Percentiles rank a stretch among this genome's conserved stretches.
Evolutionary conservation across 2,113 vertebrate genomes (phyloP).

Genomic region (Seriola quinqueradiata): DNA sequence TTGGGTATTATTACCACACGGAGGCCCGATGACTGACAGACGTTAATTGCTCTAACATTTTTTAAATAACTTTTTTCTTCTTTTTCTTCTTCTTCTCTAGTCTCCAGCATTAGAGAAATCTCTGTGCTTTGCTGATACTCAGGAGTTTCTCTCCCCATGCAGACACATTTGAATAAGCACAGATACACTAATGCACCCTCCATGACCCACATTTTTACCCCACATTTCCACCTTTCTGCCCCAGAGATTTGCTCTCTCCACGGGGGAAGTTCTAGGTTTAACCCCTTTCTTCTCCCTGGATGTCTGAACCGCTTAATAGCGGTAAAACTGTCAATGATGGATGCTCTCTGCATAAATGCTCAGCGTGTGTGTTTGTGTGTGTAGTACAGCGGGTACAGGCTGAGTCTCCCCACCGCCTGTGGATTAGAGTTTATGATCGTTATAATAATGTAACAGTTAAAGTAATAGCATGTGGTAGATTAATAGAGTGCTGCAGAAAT

Average conservation of each 20-base stretch:
- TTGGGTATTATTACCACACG: constrained; percentile 50
- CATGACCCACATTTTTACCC: constrained; percentile 53
- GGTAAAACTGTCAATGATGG: constrained; percentile 49
- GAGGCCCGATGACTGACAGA: constrained; percentile 56
- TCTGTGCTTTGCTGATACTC: background rate
- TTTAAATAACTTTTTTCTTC: background rate
- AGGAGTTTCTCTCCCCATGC: background rate
- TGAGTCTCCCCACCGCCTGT: constrained; percentile 27
- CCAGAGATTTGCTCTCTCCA: constrained; percentile 40
- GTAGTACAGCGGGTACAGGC: constrained; percentile 14
- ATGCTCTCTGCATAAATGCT: constrained; percentile 38
- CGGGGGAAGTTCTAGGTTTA: constrained; percentile 38
- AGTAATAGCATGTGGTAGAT: constrained; percentile 31
- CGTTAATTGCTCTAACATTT: constrained; percentile 51
- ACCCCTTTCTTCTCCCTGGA: constrained; percentile 26
- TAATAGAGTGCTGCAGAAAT: constrained; percentile 7
- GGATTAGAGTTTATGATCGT: constrained; percentile 39
- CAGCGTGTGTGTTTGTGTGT: constrained; percentile 26
- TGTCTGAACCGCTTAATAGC: constrained; percentile 22
- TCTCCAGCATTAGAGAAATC: constrained; percentile 10
- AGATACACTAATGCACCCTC: constrained; percentile 17
- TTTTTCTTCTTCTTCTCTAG: background rate
- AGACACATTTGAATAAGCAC: constrained; percentile 5
- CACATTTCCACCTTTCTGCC: constrained; percentile 42
- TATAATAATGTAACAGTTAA: constrained; percentile 29